Evolutionary conservation across 2,888 invertebrate genomes (phyloP).

Genomic region (Eueremaeus valkanovi): DNA sequence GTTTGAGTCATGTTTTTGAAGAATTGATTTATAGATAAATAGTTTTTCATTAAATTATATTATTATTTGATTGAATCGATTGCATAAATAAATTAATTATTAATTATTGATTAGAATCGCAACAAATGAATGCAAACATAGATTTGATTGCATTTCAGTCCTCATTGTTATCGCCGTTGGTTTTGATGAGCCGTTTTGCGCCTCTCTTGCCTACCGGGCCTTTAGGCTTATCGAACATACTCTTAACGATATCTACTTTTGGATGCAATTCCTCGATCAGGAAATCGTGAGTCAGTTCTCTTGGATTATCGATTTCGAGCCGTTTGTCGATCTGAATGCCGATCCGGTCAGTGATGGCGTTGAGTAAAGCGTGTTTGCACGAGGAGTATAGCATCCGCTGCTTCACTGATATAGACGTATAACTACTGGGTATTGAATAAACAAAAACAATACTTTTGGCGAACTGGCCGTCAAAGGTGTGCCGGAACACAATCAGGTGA

Average conservation of each 20-base stretch:
- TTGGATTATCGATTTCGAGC: conserved; percentile 84
- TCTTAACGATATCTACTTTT: conserved; percentile 72
- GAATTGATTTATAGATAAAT: not conserved
- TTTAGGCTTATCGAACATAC: conserved; percentile 93
- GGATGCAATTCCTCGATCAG: conserved; percentile 92
- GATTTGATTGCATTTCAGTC: not conserved
- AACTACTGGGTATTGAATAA: conserved; percentile 97
- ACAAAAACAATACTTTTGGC: conserved; percentile 87
- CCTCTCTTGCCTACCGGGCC: conserved; percentile 84
- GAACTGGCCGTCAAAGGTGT: conserved; percentile 87
- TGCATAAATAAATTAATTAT: not conserved
- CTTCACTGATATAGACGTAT: conserved; percentile 88
- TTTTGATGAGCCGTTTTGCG: conserved; percentile 66
- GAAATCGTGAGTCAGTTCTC: conserved; percentile 83
- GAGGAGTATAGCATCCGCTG: conserved; percentile 98
- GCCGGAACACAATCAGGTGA: conserved; percentile 84
- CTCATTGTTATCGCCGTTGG: not conserved
- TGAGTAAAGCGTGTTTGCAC: conserved; percentile 86
- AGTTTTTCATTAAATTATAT: not conserved
- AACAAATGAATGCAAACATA: not conserved
- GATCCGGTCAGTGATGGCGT: conserved; percentile 65
- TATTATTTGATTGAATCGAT: not conserved
- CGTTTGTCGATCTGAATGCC: conserved; percentile 78
- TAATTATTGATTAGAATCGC: not conserved
- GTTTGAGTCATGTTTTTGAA: not conserved